These are phyloP conservation scores for Zosterops japonicus DNA, from an alignment of 2,113 vertebrate genomes.

Conservation along the genomic window DNA sequence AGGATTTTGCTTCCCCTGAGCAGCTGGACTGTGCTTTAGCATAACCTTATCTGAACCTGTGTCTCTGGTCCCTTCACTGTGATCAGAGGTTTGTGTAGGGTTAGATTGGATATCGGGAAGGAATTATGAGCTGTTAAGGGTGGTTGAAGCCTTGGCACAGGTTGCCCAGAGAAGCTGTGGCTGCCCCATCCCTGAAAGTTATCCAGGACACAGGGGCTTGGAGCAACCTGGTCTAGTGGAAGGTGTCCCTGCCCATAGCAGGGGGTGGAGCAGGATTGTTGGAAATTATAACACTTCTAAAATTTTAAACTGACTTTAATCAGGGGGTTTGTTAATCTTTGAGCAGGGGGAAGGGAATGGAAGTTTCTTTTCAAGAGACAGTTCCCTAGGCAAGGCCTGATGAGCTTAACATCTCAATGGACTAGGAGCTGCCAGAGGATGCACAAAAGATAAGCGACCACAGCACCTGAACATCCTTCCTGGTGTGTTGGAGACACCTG, in stretches of 20 bases:
- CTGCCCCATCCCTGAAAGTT: neutral
- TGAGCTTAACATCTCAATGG: neutral
- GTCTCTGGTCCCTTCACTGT: rapidly evolving
- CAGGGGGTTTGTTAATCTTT: neutral
- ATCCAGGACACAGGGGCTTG: neutral
- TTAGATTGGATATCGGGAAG: neutral
- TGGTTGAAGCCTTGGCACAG: neutral
- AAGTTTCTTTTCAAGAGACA: neutral
- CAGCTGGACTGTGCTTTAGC: neutral
- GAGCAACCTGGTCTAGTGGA: neutral
- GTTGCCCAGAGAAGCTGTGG: neutral
- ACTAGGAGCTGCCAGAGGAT: neutral
- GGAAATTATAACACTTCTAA: neutral
- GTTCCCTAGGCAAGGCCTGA: neutral
- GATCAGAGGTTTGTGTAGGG: neutral
- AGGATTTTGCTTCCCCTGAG: neutral
- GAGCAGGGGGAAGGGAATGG: neutral
- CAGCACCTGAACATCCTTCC: neutral
- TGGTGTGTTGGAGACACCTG: neutral
- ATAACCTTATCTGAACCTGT: rapidly evolving
- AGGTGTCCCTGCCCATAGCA: neutral
- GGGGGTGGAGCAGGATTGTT: neutral
- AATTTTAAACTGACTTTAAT: neutral
- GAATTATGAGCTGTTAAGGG: too few relatives aligned
- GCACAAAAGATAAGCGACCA: neutral